Percentiles rank a stretch among this genome's conserved stretches.
Evolutionary conservation across 1,140 invertebrate species (phyloP).

Genomic region (Orius insidiosus): DNA sequence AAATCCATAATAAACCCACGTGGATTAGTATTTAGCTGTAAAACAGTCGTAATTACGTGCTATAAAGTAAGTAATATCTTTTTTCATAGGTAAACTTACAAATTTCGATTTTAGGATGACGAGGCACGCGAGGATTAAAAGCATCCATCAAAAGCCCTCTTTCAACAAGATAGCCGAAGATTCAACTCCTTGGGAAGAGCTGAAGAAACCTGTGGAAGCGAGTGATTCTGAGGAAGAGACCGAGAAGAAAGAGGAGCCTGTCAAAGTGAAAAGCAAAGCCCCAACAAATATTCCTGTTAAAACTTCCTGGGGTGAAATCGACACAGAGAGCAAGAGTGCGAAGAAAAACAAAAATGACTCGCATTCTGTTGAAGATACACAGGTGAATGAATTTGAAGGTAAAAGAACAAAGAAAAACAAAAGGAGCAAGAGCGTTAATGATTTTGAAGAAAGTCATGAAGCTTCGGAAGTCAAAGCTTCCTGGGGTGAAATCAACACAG

Average conservation of each 20-base stretch:
- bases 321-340: not conserved
- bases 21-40: too few relatives aligned
- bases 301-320: not conserved
- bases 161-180: constrained; percentile 47
- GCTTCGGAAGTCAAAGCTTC: not conserved
- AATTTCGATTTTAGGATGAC: constrained; percentile 35
- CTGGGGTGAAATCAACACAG: not conserved
- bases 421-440: too few relatives aligned
- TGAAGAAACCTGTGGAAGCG: constrained; percentile 37
- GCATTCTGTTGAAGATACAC: not conserved
- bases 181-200: constrained; percentile 49
- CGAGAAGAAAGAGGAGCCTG: constrained; percentile 12
- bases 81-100: not conserved
- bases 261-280: constrained; percentile 9
- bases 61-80: too few relatives aligned
- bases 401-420: not conserved
- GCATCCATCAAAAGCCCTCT: constrained; percentile 42
- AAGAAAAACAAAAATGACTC: too few relatives aligned
- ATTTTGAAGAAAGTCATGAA: too few relatives aligned
- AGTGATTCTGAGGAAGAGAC: constrained; percentile 19
- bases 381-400: not conserved
- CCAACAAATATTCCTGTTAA: not conserved
- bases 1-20: too few relatives aligned
- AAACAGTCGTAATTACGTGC: too few relatives aligned
- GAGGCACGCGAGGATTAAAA: constrained; percentile 49